phyloP scores from a whole-genome alignment of 2,888 invertebrate species.

The Epinotia demarniana region DNA sequence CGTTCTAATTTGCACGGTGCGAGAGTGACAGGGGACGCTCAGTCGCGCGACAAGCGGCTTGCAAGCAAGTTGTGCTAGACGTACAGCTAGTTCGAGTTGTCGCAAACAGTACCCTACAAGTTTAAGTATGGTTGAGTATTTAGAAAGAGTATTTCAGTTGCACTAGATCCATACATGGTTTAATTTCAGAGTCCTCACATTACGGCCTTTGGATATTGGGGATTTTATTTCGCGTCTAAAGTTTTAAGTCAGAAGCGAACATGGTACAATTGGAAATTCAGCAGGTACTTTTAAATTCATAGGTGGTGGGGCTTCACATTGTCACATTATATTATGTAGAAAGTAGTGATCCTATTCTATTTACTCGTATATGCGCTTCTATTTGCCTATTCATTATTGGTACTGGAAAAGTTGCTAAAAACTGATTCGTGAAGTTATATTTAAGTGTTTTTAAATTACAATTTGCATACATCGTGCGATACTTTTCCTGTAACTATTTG shows the following conservation, averaged over 20 bases:
- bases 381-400: conserved; percentile 47
- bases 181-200: conserved; percentile 80
- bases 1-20: no score
- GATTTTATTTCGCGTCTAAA: conserved; percentile 68
- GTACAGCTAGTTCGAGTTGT: conserved; percentile 22
- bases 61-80: no score
- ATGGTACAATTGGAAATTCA: conserved; percentile 81
- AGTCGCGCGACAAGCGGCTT: no score
- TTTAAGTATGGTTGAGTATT: conserved; percentile 47
- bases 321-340: conserved; percentile 46
- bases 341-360: conserved; percentile 48
- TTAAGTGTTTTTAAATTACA: neutral
- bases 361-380: conserved; percentile 56
- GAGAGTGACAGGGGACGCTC: no score
- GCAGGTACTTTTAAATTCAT: conserved; percentile 74
- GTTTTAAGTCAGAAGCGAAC: conserved; percentile 61
- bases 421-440: conserved; percentile 41
- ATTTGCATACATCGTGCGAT: conserved; percentile 33
- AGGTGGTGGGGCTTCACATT: conserved; percentile 71
- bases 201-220: conserved; percentile 76
- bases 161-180: conserved; percentile 71
- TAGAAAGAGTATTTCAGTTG: conserved; percentile 55
- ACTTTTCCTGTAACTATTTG: conserved; percentile 61
- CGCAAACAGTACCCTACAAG: conserved; percentile 35
- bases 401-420: conserved; percentile 53